Evolutionary conservation across 2,888 invertebrate species (phyloP), one percentile per base, ranked within the genome.

Genomic region (Acronicta leporina): DNA sequence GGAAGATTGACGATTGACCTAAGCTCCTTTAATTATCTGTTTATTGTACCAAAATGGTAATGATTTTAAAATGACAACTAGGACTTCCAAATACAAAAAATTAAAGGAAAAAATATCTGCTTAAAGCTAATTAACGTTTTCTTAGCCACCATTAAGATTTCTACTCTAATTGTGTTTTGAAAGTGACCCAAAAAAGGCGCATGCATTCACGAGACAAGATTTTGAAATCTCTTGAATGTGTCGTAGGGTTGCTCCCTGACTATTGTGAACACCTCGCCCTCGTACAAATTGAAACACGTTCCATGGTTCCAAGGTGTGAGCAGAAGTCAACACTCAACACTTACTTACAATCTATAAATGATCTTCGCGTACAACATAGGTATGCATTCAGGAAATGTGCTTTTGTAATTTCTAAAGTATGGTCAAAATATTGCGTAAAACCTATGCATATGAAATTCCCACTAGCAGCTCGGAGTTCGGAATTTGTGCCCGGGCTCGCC

Each of bases 171-270:
- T 9, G 38, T 13, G 48, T 48, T 51, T 48, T 42, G 71, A 43
- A 20, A 47, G 38, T 13, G 73, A 38, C 55, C 48, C 48, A 52
- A 63, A 77, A 63, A 55, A 52, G 45, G 60, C 57, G 42, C 63
- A 16, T 61, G 56, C 66, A 77, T 63, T 74, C 73, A 66, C 8
- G 55, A 56, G 56, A 63, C 61, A 63, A 69, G 70, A 77, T 53
- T 49, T 43, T 63, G 55, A 59, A 61, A 58, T 47, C 27, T 43
- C 41, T 44, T 61, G 50, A 66, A 63, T 63, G 42, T 52, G 38
- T 52, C 40, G 50, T 57, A 52, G 33, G 33, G 15, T 35, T n/a
- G 53, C 44, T 54, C 42, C 30, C 38, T 38, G 57, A 40, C 44
- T 65, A 20, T 44, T 53, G 41, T 57, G 68, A 59, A 61, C 45